Base-by-base conservation (phyloP, 1,140 invertebrate species). In the Drosophila carrolli region DNA sequence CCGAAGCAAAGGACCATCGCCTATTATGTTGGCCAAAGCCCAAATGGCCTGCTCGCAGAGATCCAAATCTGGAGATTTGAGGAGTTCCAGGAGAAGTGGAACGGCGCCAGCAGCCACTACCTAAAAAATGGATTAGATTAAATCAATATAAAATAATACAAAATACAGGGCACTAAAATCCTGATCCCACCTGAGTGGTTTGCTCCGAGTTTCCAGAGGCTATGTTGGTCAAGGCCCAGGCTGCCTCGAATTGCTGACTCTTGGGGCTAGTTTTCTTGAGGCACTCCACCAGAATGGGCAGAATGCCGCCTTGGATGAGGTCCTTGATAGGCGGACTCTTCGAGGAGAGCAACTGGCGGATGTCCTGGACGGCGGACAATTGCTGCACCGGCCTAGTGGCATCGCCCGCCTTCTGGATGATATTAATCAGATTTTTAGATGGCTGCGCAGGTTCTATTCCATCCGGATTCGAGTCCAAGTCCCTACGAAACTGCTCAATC, bases 1-100 rank as follows among this genome's bases (percentile, higher is more conserved):
- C 4, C 44, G 44, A 3, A 47, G 44, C 19, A 47, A 23, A 11
- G 44, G 44, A 27, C 44, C 44, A 47, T 47, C 44, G 44, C 44
- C 44, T 11, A 47, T 47, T 2, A 47, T 47, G 5, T 47, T 47
- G 5, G 4, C 44, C 44, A 47, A 47, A 6, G 19, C 19, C 19
- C 19, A 47, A 47, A 47, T 1, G 44, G 44, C 19, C 19, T 19
- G 44, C 27, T 47, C 44, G 0, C 19, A 23, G 4, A 13, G 5
- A 6, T 47, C 19, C 19, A 47, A 1, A 23, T 47, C 16, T 13
- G 9, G 4, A 1, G 44, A 47, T 23, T 47, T 23, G 8, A 47
- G 44, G 23, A 47, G 16, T 6, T 47, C 19, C 19, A 47, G 10
- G 0, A 47, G 27, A 23, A 13, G 4, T 13, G 44, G 44, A 1